Percentiles rank a stretch among this genome's conserved stretches.
Conservation (phyloP, 2,797 vertebrate species). For the Emys orbicularis region DNA sequence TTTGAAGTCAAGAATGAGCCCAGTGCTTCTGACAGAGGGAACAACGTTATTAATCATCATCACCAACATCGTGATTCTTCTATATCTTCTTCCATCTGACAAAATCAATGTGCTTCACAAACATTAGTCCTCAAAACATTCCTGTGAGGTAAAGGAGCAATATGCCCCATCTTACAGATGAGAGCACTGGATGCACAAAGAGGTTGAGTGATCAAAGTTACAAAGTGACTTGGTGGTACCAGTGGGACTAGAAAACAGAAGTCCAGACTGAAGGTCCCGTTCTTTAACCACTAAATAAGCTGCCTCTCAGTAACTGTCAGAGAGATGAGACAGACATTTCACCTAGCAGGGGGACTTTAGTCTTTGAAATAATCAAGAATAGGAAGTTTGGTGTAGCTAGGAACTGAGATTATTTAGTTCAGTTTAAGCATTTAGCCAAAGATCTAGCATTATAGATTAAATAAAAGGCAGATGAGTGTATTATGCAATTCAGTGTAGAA, state of each 20-base stretch:
- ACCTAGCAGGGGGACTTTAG: not conserved
- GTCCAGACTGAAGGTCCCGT: not conserved
- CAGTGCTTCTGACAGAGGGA: not conserved
- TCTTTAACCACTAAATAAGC: not conserved
- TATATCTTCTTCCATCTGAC: not conserved
- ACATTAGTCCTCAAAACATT: not conserved
- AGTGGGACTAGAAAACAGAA: not conserved
- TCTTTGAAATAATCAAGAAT: not conserved
- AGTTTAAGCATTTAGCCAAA: not conserved
- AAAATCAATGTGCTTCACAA: not conserved
- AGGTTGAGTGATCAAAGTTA: fast-evolving
- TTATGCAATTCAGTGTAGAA: not conserved
- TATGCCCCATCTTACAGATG: not conserved
- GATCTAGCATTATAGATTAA: not conserved
- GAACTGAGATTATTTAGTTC: not conserved
- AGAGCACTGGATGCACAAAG: not conserved
- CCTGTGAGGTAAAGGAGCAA: not conserved
- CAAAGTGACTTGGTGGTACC: not conserved
- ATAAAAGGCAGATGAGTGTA: not conserved
- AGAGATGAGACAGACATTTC: not conserved
- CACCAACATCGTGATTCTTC: not conserved
- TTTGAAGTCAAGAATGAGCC: constrained; percentile 58
- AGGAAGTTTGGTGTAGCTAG: not conserved
- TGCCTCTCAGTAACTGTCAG: not conserved
- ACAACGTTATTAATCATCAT: constrained; percentile 3